Evolutionary conservation across 2,797 vertebrate species (phyloP).

Genomic region (Botia almorhae): DNA sequence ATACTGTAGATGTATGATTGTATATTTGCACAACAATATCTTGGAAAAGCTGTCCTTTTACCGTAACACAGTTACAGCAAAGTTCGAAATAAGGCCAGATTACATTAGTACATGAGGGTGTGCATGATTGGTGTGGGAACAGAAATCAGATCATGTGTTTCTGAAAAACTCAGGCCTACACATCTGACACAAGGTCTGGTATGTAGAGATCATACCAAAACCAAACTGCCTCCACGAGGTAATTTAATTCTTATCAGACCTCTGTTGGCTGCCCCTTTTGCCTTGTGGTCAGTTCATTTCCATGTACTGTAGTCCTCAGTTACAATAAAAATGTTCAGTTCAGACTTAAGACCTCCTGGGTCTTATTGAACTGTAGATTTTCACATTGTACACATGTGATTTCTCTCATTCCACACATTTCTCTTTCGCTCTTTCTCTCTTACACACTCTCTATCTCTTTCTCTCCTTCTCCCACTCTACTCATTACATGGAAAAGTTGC

Average conservation of each 20-base stretch:
- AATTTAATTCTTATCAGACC: constrained; percentile 15
- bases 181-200: not conserved
- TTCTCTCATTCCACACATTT: not conserved
- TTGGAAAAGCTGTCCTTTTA: no score
- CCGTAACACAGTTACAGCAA: not conserved
- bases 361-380: constrained; percentile 5
- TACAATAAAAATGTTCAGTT: not conserved
- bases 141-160: constrained; percentile 41
- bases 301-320: not conserved
- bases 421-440: not conserved
- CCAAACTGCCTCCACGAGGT: constrained; percentile 19
- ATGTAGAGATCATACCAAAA: constrained; percentile 16
- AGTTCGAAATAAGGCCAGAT: constrained; percentile 29
- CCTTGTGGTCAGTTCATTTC: not conserved
- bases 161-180: not conserved
- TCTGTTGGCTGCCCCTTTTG: not conserved
- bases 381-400: not conserved
- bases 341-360: not conserved
- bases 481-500: not conserved
- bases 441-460: not conserved
- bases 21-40: no score
- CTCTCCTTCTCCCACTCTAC: not conserved
- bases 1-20: no score
- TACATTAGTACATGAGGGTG: not conserved
- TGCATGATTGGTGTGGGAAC: constrained; percentile 37